Evolutionary conservation across 2,888 invertebrate species (phyloP).

Genomic region (Leptothorax acervorum): DNA sequence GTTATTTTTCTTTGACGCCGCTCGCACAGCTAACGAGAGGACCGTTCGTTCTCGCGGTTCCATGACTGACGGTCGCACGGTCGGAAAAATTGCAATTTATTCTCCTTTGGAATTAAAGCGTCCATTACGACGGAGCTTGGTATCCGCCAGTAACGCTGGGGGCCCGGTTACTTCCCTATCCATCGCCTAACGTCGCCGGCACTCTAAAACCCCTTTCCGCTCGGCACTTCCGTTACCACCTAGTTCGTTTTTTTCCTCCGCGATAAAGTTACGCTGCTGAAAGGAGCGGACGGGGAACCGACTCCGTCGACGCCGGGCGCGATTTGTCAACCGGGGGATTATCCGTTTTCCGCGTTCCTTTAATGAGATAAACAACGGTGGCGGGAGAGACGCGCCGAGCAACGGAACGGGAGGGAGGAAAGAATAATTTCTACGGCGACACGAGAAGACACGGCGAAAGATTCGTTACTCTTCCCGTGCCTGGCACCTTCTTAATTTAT

Average conservation of each 20-base stretch:
- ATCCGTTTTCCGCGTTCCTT: slow-evolving; percentile 66
- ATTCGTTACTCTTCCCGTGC: slow-evolving; percentile 49
- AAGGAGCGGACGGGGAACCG: slow-evolving; percentile 40
- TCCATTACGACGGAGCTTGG: slow-evolving; percentile 52
- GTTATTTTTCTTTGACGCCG: slow-evolving; percentile 56
- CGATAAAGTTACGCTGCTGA: slow-evolving; percentile 57
- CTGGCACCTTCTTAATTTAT: slow-evolving; percentile 37
- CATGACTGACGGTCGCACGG: slow-evolving; percentile 62
- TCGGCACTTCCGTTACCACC: slow-evolving; percentile 36
- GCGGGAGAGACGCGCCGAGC: slow-evolving; percentile 22
- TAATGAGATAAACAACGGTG: slow-evolving; percentile 64
- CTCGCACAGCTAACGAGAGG: slow-evolving; percentile 27
- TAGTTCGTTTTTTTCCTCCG: slow-evolving; percentile 37
- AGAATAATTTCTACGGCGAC: slow-evolving; percentile 48
- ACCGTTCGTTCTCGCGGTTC: slow-evolving; percentile 33
- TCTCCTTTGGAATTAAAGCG: slow-evolving; percentile 76
- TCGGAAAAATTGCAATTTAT: slow-evolving; percentile 78
- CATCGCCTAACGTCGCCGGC: slow-evolving; percentile 36
- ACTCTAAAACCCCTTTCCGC: slow-evolving; percentile 37
- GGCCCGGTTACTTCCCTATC: slow-evolving; percentile 62
- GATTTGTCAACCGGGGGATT: slow-evolving; percentile 68
- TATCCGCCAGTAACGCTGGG: slow-evolving; percentile 51
- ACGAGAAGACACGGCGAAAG: slow-evolving; percentile 32
- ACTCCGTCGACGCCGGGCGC: slow-evolving; percentile 52
- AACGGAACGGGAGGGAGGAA: neutral